Evolutionary conservation across 1,140 invertebrate species (phyloP).

Genomic region (Trichoplusia ni): DNA sequence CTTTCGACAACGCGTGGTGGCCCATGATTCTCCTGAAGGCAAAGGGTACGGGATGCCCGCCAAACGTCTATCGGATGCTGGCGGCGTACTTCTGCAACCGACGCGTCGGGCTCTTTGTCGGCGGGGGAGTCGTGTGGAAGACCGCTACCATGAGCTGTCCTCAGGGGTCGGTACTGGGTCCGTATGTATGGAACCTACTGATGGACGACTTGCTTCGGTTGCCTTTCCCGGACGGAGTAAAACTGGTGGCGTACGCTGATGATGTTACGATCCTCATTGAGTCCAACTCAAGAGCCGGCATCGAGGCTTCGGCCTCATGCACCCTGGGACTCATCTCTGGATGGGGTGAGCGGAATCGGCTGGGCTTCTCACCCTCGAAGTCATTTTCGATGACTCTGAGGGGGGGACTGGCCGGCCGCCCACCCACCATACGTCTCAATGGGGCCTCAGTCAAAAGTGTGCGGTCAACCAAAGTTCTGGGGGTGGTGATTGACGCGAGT

Average conservation of each 20-base stretch:
- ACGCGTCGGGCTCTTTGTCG: neutral
- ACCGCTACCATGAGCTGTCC: conserved; percentile 66
- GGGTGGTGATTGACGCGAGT: conserved; percentile 17
- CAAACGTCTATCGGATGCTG: conserved; percentile 50
- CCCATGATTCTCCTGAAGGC: too few relatives aligned
- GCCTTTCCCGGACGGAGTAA: conserved; percentile 29
- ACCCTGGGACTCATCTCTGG: neutral
- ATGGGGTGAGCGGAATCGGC: conserved; percentile 32
- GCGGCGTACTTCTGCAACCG: conserved; percentile 50
- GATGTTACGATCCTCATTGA: conserved; percentile 56
- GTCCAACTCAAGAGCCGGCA: conserved; percentile 38
- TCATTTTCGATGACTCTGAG: neutral
- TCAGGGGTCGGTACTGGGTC: conserved; percentile 74
- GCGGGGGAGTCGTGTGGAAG: neutral
- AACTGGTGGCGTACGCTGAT: conserved; percentile 59
- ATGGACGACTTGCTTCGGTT: conserved; percentile 62
- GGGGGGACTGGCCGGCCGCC: too few relatives aligned
- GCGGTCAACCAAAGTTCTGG: neutral
- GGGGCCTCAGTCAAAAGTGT: neutral
- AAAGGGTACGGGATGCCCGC: conserved; percentile 36
- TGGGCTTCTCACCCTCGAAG: neutral
- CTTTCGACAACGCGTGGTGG: too few relatives aligned
- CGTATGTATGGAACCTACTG: conserved; percentile 69
- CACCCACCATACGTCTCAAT: too few relatives aligned
- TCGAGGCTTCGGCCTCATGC: conserved; percentile 37